Conservation (phyloP, 2,797 vertebrate species). For the Trematomus bernacchii region DNA sequence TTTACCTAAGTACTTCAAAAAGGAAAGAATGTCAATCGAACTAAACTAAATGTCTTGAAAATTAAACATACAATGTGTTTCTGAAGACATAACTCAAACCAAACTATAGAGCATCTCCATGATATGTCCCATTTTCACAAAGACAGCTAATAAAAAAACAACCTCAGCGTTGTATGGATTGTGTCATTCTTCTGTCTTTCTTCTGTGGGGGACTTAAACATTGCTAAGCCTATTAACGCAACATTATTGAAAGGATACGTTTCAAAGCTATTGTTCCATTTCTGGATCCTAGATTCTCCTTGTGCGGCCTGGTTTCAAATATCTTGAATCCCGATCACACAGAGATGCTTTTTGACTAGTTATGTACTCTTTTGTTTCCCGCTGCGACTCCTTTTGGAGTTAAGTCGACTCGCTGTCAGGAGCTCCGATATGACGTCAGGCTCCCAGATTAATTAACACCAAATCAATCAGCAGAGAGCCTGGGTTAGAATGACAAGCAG, state of each 20-base stretch:
- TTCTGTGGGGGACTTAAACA: slow-evolving; percentile 31
- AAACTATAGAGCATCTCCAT: slow-evolving; percentile 2
- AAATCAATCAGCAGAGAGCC: slow-evolving; percentile 56
- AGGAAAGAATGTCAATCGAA: neutral
- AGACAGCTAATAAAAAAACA: slow-evolving; percentile 12
- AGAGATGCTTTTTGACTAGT: slow-evolving; percentile 48
- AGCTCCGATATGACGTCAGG: slow-evolving; percentile 40
- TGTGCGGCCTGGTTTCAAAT: slow-evolving; percentile 24
- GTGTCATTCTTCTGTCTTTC: slow-evolving; percentile 1
- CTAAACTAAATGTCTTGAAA: neutral
- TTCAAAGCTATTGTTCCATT: slow-evolving; percentile 45
- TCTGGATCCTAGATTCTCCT: slow-evolving; percentile 42
- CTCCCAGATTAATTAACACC: slow-evolving; percentile 56
- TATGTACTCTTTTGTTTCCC: slow-evolving; percentile 45
- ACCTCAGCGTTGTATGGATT: slow-evolving; percentile 19
- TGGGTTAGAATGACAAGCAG: slow-evolving; percentile 35
- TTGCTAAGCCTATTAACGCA: slow-evolving; percentile 46
- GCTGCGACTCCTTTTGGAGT: slow-evolving; percentile 47
- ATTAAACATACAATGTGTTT: neutral
- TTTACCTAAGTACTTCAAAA: neutral
- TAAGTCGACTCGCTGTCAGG: slow-evolving; percentile 41
- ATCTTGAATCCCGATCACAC: slow-evolving; percentile 35
- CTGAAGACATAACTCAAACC: neutral
- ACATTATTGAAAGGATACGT: slow-evolving; percentile 44
- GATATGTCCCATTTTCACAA: neutral